A percentile compares a stretch with the other conserved stretches of the same genome.
Conservation (phyloP, 2,113 vertebrate species). For the Terrapene triunguis region DNA sequence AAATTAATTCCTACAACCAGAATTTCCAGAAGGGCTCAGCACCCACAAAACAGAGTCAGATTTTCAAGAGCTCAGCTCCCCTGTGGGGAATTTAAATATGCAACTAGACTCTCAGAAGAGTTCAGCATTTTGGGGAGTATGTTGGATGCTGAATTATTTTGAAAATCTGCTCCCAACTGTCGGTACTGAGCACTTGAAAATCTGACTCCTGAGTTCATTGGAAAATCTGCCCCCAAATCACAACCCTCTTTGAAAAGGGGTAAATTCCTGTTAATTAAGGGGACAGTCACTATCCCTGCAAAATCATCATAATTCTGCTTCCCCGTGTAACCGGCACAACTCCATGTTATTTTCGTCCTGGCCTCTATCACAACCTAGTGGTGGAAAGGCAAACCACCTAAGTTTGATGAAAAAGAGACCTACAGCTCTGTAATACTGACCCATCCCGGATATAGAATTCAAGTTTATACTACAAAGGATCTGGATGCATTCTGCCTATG, state of each 20-base stretch:
- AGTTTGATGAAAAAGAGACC: not conserved
- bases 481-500: not conserved
- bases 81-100: not conserved
- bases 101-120: not conserved
- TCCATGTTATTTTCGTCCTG: not conserved
- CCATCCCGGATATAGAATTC: not conserved
- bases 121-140: not conserved
- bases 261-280: not conserved
- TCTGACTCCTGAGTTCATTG: constrained; percentile 31
- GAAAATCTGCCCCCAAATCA: not conserved
- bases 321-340: not conserved
- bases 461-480: not conserved
- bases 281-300: not conserved
- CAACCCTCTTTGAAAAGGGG: not conserved
- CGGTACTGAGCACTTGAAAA: constrained; percentile 63
- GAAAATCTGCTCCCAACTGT: constrained; percentile 52
- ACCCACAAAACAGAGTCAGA: not conserved
- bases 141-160: not conserved
- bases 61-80: not conserved
- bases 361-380: accelerated
- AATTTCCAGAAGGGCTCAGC: not conserved
- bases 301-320: not conserved
- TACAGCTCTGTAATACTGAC: accelerated
- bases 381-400: accelerated
- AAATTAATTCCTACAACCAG: not conserved